Percentiles rank a stretch among this genome's conserved stretches.
Evolutionary conservation across 1,140 invertebrate genomes (phyloP).

Genomic region (Frieseomelitta varia): DNA sequence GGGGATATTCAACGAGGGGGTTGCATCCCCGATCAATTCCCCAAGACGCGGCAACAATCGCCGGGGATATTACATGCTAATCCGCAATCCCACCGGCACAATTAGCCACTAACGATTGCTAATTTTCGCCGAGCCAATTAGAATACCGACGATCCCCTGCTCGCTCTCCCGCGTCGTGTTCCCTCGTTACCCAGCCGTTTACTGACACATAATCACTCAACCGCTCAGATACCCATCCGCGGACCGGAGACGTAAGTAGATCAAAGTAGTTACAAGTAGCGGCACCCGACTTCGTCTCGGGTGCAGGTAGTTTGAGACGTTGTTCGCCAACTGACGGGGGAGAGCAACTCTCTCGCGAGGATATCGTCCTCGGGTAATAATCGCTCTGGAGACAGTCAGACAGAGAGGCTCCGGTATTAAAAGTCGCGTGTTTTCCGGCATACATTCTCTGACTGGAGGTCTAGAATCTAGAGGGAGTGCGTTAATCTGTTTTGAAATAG

Average conservation of each 20-base stretch:
- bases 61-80: conserved; percentile 16
- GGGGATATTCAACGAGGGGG: too few relatives aligned
- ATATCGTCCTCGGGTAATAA: conserved; percentile 18
- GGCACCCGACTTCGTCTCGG: neutral
- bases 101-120: conserved; percentile 62
- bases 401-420: neutral
- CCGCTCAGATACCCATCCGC: conserved; percentile 9
- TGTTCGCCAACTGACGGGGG: conserved; percentile 5
- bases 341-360: neutral
- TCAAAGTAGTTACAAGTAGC: conserved; percentile 33
- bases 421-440: neutral
- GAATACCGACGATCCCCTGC: conserved; percentile 41
- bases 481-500: too few relatives aligned
- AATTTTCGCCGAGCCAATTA: conserved; percentile 63
- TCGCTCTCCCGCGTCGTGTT: neutral
- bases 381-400: neutral
- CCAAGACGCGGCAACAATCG: neutral
- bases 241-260: conserved; percentile 38
- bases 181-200: neutral
- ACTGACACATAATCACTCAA: neutral
- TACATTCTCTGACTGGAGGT: too few relatives aligned
- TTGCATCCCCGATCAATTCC: neutral
- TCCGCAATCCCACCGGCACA: conserved; percentile 48
- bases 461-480: too few relatives aligned
- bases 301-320: neutral